Evolutionary conservation across 1,140 invertebrate genomes (phyloP).

Genomic region (Triops cancriformis): DNA sequence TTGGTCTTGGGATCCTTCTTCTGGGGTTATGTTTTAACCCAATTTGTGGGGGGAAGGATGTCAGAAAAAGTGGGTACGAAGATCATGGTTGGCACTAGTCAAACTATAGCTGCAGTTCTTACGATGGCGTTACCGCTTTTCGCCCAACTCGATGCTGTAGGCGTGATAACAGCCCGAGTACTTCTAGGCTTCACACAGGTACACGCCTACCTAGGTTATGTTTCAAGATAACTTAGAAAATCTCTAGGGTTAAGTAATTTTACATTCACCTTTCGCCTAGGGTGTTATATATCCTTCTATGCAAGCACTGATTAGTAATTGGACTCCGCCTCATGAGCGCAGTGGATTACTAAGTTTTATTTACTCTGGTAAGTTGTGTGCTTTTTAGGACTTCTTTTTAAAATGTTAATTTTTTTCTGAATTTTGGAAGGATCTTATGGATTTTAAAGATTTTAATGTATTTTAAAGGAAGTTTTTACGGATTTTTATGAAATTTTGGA

Average conservation of each 20-base stretch:
- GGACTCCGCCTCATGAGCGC: slow-evolving; percentile 70
- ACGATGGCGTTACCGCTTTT: slow-evolving; percentile 41
- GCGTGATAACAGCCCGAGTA: slow-evolving; percentile 41
- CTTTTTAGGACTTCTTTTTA: no score
- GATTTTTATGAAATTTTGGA: no score
- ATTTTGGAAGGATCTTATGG: no score
- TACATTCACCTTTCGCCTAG: slow-evolving; percentile 41
- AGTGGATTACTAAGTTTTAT: slow-evolving; percentile 61
- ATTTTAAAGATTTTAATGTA: no score
- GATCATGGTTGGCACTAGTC: slow-evolving; percentile 35
- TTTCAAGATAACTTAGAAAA: background rate
- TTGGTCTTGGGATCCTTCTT: slow-evolving; percentile 41
- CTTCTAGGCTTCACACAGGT: slow-evolving; percentile 46
- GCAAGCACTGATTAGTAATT: slow-evolving; percentile 68
- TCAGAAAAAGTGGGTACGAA: slow-evolving; percentile 31
- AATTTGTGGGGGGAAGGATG: slow-evolving; percentile 42
- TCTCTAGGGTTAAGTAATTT: background rate
- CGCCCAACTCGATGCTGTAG: slow-evolving; percentile 35
- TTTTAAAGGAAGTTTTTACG: no score
- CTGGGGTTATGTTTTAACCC: slow-evolving; percentile 41
- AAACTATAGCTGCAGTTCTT: slow-evolving; percentile 39
- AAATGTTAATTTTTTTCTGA: no score
- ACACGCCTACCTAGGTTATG: no score
- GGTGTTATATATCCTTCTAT: slow-evolving; percentile 68
- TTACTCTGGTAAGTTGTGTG: slow-evolving; percentile 59